Evolutionary conservation across 2,797 vertebrate genomes (phyloP).

Genomic region (Gambelia wislizenii): DNA sequence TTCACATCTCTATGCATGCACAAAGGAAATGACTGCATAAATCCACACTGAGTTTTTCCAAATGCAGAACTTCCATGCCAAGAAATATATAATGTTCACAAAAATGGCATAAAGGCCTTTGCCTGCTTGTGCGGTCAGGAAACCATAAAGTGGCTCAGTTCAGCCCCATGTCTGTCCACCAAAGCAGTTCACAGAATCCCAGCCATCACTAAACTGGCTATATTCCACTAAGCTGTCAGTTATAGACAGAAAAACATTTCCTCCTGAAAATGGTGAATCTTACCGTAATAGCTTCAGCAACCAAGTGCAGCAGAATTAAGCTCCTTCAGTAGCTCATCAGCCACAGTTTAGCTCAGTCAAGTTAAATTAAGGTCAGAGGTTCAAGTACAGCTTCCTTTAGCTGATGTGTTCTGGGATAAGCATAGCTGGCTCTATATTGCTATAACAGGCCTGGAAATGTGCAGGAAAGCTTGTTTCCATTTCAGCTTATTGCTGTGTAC

Average conservation of each 20-base stretch:
- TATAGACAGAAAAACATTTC: conserved; percentile 44
- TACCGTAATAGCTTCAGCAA: conserved; percentile 56
- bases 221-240: conserved; percentile 50
- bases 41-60: neutral
- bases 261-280: conserved; percentile 52
- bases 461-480: conserved; percentile 10
- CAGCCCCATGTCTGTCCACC: conserved; percentile 11
- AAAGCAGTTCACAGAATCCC: conserved; percentile 45
- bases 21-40: neutral
- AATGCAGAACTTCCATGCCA: neutral
- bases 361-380: conserved; percentile 59
- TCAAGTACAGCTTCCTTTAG: conserved; percentile 42
- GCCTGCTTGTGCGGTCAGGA: conserved; percentile 36
- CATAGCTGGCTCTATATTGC: conserved; percentile 21
- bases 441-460: conserved; percentile 17
- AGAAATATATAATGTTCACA: neutral
- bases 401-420: conserved; percentile 57
- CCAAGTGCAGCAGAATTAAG: conserved; percentile 48
- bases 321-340: conserved; percentile 58
- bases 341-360: conserved; percentile 52
- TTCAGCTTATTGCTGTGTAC: conserved; percentile 17
- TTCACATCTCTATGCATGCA: no score
- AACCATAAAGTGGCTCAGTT: conserved; percentile 36
- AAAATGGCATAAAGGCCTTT: conserved; percentile 4
- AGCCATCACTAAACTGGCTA: conserved; percentile 47